These are phyloP conservation scores for Coelopa frigida DNA, from an alignment of 1,140 invertebrate genomes.

Conservation along the genomic window DNA sequence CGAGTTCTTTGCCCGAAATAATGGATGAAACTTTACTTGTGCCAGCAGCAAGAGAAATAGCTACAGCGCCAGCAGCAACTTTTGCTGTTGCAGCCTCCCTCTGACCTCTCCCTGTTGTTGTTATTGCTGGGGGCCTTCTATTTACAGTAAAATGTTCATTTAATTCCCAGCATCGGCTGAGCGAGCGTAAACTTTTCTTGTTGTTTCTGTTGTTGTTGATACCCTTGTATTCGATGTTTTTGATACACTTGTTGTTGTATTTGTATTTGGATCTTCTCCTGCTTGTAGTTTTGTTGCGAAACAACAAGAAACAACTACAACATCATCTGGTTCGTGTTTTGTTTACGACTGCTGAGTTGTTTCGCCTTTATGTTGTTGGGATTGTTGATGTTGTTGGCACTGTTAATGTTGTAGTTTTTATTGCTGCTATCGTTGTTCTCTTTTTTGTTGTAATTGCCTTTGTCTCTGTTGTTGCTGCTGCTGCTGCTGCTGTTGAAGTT, in stretches of 20 bases:
- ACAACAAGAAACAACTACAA: slow-evolving; percentile 3
- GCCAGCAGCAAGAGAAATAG: too few relatives aligned
- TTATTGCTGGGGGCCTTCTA: too few relatives aligned
- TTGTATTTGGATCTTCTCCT: not conserved
- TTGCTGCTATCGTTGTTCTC: slow-evolving; percentile 15
- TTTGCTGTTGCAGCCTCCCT: too few relatives aligned
- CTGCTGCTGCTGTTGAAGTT: slow-evolving; percentile 20
- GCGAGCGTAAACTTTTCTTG: too few relatives aligned
- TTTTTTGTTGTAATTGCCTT: slow-evolving; percentile 10
- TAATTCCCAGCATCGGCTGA: too few relatives aligned
- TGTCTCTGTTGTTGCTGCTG: slow-evolving; percentile 20
- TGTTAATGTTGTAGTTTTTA: slow-evolving; percentile 17
- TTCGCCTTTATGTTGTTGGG: slow-evolving; percentile 6
- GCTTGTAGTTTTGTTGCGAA: not conserved
- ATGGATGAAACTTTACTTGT: too few relatives aligned
- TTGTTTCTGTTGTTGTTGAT: slow-evolving; percentile 9
- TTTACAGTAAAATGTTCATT: too few relatives aligned
- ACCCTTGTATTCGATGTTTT: not conserved
- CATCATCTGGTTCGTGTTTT: not conserved
- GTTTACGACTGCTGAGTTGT: slow-evolving; percentile 20
- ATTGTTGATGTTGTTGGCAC: slow-evolving; percentile 3
- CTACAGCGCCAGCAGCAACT: too few relatives aligned
- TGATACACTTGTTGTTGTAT: not conserved
- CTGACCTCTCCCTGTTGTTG: too few relatives aligned
- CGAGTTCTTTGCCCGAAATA: too few relatives aligned